Evolutionary conservation across 2,797 vertebrate species (phyloP), one percentile per base, ranked within the genome.

Genomic region (Aplochiton taeniatus): DNA sequence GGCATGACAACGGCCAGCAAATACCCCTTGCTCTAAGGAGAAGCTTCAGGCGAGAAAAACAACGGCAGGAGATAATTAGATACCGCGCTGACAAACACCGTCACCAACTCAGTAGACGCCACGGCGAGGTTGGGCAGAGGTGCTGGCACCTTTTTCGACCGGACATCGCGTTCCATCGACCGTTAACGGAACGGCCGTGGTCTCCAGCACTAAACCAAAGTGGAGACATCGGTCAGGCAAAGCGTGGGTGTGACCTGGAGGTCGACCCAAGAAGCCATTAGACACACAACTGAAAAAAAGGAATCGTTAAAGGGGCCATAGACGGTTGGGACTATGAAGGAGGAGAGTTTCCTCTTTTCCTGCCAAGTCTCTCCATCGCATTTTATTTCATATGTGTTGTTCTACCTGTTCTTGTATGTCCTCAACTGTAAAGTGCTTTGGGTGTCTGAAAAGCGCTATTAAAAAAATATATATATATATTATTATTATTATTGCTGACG

Each of bases 101-200:
- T 43, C 42, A 31, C 65, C 69, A 57, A 46, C 31, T 72, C n/a
- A 0, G 53, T n/a, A 60, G 59, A 68, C 56, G 53, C 11, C 45
- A 31, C 12, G 14, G 13, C 19, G n/a, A 60, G 61, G 60, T 66
- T 63, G 70, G 62, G 50, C 46, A 0, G 53, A 44, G 65, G 42
- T 70, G 69, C 79, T 73, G 47, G 53, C 17, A 10, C 70, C 44
- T 48, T 10, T 49, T 44, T 0, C 47, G 59, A 44, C 20, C 18
- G 11, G 4, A 68, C 63, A 64, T 63, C 56, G 8, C 44, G n/a
- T 61, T 18, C 10, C 65, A 60, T 63, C 72, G 50, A 64, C 50
- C 46, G 41, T 11, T 66, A 71, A 76, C 60, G 69, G 65, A 71
- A 66, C 44, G 20, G 62, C 0, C 58, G 45, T 13, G 58, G 43